Evolutionary conservation across 2,888 invertebrate genomes (phyloP).

Genomic region (Diogma glabrata): DNA sequence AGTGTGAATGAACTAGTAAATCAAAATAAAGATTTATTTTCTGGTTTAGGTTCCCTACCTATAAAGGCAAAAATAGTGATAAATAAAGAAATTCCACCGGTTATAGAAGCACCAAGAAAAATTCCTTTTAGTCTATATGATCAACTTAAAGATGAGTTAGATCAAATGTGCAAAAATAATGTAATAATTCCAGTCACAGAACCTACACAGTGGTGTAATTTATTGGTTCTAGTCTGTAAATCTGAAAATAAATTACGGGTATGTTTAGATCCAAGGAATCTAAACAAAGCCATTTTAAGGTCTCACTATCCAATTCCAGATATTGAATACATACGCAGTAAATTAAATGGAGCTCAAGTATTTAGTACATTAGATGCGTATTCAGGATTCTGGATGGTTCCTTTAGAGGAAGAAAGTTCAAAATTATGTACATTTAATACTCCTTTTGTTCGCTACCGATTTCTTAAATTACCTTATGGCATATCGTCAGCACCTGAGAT

Average conservation of each 20-base stretch:
- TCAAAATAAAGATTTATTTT: no score
- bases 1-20: no score
- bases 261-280: not conserved
- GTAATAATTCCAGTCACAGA: not conserved
- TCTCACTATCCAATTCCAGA: not conserved
- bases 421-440: slow-evolving; percentile 21
- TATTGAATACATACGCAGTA: no score
- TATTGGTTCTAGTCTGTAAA: no score
- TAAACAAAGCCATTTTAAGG: not conserved
- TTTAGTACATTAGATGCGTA: slow-evolving; percentile 16
- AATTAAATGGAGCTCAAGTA: slow-evolving; percentile 12
- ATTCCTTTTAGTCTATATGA: not conserved
- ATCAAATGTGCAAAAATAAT: not conserved
- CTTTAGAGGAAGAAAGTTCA: slow-evolving; percentile 19
- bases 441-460: slow-evolving; percentile 19
- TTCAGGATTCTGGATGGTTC: slow-evolving; percentile 20
- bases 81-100: not conserved
- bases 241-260: no score
- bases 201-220: not conserved
- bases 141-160: slow-evolving; percentile 3
- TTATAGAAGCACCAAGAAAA: not conserved
- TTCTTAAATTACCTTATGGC: slow-evolving; percentile 17
- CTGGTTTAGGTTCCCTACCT: not conserved
- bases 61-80: not conserved
- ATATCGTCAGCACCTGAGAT: slow-evolving; percentile 4